Conservation (phyloP, 2,888 invertebrate species). For the Lordiphosa fenestrarum region DNA sequence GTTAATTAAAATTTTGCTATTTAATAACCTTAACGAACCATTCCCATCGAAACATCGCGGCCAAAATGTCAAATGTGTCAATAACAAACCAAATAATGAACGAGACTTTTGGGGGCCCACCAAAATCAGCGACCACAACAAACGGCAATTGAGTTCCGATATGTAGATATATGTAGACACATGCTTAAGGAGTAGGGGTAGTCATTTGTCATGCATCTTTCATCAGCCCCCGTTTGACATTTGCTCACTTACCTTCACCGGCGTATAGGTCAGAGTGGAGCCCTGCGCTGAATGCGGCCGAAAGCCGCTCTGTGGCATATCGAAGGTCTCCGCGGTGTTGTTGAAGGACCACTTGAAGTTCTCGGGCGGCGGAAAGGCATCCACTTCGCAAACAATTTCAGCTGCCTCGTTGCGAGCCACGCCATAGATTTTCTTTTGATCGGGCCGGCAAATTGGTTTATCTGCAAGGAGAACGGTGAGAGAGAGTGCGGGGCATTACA, state of each 20-base stretch:
- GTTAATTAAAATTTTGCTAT: slow-evolving; percentile 70
- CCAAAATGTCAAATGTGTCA: slow-evolving; percentile 70
- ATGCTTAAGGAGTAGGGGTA: not conserved
- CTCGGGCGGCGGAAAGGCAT: slow-evolving; percentile 90
- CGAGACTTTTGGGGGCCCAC: slow-evolving; percentile 40
- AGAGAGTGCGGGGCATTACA: slow-evolving; percentile 21
- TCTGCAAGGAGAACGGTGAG: slow-evolving; percentile 82
- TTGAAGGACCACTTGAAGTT: slow-evolving; percentile 94
- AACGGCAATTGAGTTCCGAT: not conserved
- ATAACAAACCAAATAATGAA: slow-evolving; percentile 57
- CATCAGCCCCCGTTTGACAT: slow-evolving; percentile 3
- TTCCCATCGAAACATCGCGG: not conserved
- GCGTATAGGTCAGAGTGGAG: slow-evolving; percentile 88
- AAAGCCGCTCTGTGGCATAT: slow-evolving; percentile 87
- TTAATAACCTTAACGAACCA: slow-evolving; percentile 37
- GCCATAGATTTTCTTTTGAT: slow-evolving; percentile 89
- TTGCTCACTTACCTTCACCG: slow-evolving; percentile 81
- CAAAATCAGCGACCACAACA: slow-evolving; percentile 20
- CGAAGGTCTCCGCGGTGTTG: slow-evolving; percentile 90
- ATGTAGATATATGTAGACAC: not conserved
- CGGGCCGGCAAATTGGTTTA: slow-evolving; percentile 89
- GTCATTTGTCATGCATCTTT: slow-evolving; percentile 3
- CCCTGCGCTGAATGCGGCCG: slow-evolving; percentile 81
- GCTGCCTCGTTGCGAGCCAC: slow-evolving; percentile 91
- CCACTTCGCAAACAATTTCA: slow-evolving; percentile 90